phyloP scores from a whole-genome alignment of 2,113 vertebrate species.

The Protobothrops mucrosquamatus region DNA sequence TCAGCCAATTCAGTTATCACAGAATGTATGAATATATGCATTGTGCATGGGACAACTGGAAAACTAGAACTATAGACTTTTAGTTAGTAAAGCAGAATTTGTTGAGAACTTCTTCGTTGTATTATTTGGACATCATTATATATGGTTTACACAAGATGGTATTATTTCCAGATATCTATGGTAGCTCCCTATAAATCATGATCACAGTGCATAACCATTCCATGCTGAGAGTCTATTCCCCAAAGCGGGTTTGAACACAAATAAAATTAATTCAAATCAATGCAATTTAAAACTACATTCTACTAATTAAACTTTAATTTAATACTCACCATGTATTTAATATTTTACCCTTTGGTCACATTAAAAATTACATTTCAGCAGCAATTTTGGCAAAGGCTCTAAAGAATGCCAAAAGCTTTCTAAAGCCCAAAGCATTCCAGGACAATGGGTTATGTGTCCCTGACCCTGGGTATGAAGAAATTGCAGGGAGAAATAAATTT shows the following conservation, averaged over 20 bases:
- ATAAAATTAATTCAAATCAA: neutral
- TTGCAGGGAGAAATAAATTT: neutral
- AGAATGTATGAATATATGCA: neutral
- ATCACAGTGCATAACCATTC: neutral
- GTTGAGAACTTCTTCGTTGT: neutral
- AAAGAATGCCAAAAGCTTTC: neutral
- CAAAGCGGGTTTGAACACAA: neutral
- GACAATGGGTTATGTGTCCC: neutral
- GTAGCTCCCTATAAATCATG: neutral
- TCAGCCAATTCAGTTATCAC: neutral
- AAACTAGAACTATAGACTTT: neutral
- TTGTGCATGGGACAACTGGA: neutral
- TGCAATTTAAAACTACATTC: neutral
- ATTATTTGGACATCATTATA: neutral
- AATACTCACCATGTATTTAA: neutral
- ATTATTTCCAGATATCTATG: neutral
- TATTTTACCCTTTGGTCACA: neutral
- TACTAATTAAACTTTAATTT: neutral
- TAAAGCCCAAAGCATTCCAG: neutral
- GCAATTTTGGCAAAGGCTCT: neutral
- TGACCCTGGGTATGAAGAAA: neutral
- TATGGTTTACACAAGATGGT: neutral
- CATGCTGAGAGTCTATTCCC: neutral
- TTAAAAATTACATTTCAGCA: neutral
- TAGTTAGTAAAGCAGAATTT: neutral